Evolutionary conservation across 2,113 vertebrate species (phyloP).

Genomic region (Ascaphus truei): DNA sequence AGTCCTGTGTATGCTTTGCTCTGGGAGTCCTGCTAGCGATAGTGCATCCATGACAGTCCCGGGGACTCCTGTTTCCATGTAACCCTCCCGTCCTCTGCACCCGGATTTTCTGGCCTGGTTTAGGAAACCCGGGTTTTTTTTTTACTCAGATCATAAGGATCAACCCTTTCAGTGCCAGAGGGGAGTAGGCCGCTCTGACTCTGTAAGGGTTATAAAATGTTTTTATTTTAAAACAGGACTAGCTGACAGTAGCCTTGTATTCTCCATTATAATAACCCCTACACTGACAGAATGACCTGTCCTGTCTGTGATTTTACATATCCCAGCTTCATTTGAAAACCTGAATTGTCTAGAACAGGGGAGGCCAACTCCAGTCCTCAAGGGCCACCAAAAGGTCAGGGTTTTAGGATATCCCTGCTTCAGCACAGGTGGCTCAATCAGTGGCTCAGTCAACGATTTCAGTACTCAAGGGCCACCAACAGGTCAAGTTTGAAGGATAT

Average conservation of each 20-base stretch:
- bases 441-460: too few species aligned
- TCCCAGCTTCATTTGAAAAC: neutral
- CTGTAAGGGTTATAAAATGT: too few species aligned
- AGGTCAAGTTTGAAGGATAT: too few species aligned
- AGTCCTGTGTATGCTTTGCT: neutral
- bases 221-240: neutral
- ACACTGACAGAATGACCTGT: neutral
- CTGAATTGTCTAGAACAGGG: neutral
- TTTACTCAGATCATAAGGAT: too few species aligned
- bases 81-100: neutral
- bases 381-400: too few species aligned
- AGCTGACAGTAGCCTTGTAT: neutral
- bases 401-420: too few species aligned
- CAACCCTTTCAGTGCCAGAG: too few species aligned
- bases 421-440: too few species aligned
- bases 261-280: neutral
- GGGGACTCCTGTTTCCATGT: neutral
- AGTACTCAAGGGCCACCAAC: too few species aligned
- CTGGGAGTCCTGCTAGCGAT: neutral
- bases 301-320: neutral
- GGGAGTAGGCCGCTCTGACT: too few species aligned
- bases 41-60: neutral
- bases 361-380: too few species aligned
- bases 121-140: neutral
- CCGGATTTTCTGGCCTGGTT: neutral